These are phyloP conservation scores for Macroglossus sobrinus DNA, from an alignment of 2,113 vertebrate genomes.

Conservation along the genomic window DNA sequence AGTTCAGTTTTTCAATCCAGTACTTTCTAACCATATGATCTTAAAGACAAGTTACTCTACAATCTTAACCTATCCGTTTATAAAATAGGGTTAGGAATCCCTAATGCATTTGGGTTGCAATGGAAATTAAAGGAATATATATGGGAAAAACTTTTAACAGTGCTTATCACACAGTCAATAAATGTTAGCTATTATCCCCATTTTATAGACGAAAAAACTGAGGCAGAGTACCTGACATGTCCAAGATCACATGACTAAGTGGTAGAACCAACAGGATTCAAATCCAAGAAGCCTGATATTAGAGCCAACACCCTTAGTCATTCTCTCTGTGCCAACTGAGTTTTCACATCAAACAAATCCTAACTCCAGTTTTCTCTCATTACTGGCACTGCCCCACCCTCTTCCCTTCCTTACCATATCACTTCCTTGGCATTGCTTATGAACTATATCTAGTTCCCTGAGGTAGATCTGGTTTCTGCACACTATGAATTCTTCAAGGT, in stretches of 20 bases:
- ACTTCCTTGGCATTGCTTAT: not conserved
- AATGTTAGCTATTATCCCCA: not conserved
- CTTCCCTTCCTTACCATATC: not conserved
- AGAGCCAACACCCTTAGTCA: not conserved
- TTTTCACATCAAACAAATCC: constrained; percentile 37
- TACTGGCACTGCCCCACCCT: not conserved
- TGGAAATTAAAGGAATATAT: not conserved
- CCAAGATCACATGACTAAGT: not conserved
- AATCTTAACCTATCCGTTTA: not conserved
- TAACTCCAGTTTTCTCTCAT: not conserved
- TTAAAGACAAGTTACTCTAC: not conserved
- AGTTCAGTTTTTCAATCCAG: not conserved
- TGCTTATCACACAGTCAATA: not conserved
- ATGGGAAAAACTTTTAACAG: not conserved
- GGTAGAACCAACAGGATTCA: not conserved
- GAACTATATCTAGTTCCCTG: not conserved
- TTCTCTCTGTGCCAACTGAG: not conserved
- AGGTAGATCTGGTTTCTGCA: not conserved
- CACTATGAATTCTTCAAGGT: not conserved
- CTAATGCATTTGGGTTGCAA: not conserved
- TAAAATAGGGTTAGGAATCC: not conserved
- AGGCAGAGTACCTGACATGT: not conserved
- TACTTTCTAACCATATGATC: not conserved
- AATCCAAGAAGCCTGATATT: not conserved
- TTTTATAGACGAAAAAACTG: not conserved